Conservation (phyloP, 2,888 invertebrate species). For the Heliconius hortense region DNA sequence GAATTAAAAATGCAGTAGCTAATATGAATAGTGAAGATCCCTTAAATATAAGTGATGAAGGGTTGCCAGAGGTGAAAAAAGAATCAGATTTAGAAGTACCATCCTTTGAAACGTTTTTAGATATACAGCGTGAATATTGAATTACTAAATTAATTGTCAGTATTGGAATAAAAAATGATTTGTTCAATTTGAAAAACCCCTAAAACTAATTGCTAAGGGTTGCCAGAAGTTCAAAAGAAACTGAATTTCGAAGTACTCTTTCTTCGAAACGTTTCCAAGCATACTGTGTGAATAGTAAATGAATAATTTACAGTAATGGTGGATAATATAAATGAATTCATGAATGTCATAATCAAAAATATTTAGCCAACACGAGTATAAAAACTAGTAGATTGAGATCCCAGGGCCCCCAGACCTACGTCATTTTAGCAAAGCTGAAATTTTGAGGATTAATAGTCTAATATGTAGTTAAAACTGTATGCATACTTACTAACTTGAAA, state of each 20-base stretch:
- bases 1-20: conserved; percentile 15
- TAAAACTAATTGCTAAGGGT: background rate
- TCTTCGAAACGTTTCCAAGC: no score
- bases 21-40: conserved; percentile 23
- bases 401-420: no score
- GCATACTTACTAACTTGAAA: no score
- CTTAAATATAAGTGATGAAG: conserved; percentile 21
- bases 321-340: background rate
- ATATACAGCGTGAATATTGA: conserved; percentile 42
- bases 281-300: background rate
- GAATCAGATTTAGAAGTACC: conserved; percentile 40
- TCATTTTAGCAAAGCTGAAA: no score
- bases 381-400: no score
- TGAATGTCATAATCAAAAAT: no score
- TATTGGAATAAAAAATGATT: background rate
- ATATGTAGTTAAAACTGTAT: no score
- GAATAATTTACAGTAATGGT: background rate
- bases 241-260: background rate
- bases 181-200: background rate
- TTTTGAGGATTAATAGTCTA: no score
- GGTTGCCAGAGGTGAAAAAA: conserved; percentile 23
- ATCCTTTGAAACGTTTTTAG: conserved; percentile 47
- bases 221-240: background rate
- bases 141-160: background rate
- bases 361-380: no score